phyloP scores from a whole-genome alignment of 2,113 vertebrate species.

The Pardalotus punctatus region DNA sequence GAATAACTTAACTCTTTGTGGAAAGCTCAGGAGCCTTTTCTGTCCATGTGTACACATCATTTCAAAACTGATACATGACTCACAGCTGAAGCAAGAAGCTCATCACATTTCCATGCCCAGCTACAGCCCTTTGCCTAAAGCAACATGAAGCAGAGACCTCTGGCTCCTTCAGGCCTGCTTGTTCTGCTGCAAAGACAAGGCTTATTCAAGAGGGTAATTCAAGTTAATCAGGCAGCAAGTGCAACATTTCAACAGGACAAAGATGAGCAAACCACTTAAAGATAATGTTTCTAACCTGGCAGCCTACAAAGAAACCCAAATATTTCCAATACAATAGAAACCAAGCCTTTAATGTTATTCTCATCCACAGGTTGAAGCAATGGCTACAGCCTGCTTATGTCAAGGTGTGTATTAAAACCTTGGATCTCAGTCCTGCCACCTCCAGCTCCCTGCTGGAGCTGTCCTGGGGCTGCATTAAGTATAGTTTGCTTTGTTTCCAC shows the following conservation, averaged over 20 bases:
- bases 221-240: not conserved
- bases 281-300: not conserved
- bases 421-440: not conserved
- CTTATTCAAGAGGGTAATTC: not conserved
- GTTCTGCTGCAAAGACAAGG: not conserved
- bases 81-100: not conserved
- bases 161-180: not conserved
- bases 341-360: not conserved
- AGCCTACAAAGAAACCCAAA: not conserved
- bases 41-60: accelerated
- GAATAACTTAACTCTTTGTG: not conserved
- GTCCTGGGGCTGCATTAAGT: not conserved
- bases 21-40: not conserved
- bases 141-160: not conserved
- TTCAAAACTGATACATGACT: not conserved
- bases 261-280: not conserved
- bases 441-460: not conserved
- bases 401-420: not conserved
- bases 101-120: not conserved
- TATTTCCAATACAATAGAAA: not conserved
- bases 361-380: not conserved
- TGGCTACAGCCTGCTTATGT: not conserved
- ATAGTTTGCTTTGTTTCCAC: not conserved
- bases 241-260: not conserved
- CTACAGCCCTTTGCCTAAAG: not conserved